phyloP scores from a whole-genome alignment of 92 coral and sea anemone genomes.

The Galaxea fascicularis region DNA sequence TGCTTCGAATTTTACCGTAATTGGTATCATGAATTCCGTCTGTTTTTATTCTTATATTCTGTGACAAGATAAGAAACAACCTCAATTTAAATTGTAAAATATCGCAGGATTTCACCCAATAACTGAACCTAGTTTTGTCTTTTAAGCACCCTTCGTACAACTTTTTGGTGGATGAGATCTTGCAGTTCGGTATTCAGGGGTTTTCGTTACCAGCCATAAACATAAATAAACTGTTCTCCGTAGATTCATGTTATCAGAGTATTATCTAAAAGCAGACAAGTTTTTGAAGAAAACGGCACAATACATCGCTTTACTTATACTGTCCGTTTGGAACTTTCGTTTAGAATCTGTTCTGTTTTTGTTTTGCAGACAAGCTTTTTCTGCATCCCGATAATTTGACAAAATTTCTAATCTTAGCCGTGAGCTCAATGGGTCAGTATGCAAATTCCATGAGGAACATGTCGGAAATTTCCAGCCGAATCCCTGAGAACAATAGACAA shows the following conservation, averaged over 20 bases:
- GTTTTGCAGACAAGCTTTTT: neutral
- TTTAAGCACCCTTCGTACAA: neutral
- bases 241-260: neutral
- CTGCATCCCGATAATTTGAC: slow-evolving; percentile 6
- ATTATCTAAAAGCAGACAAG: neutral
- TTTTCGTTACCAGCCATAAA: slow-evolving; percentile 3
- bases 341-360: neutral
- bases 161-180: neutral
- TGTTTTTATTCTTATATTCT: slow-evolving; percentile 25
- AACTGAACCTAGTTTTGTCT: neutral
- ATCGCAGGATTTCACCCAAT: neutral
- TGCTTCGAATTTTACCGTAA: slow-evolving; percentile 29
- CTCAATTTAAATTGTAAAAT: slow-evolving; percentile 6
- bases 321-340: neutral
- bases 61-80: neutral
- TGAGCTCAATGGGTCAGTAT: slow-evolving; percentile 55
- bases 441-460: slow-evolving; percentile 55
- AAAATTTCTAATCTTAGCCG: slow-evolving; percentile 42
- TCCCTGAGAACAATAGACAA: slow-evolving; percentile 66
- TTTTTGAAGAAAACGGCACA: slow-evolving; percentile 1
- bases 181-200: neutral
- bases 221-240: slow-evolving; percentile 2
- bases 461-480: slow-evolving; percentile 69
- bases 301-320: slow-evolving; percentile 4
- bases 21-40: slow-evolving; percentile 33